Evolutionary conservation across 2,888 invertebrate species (phyloP), one percentile per base, ranked within the genome.

Genomic region (Drosophila testacea): DNA sequence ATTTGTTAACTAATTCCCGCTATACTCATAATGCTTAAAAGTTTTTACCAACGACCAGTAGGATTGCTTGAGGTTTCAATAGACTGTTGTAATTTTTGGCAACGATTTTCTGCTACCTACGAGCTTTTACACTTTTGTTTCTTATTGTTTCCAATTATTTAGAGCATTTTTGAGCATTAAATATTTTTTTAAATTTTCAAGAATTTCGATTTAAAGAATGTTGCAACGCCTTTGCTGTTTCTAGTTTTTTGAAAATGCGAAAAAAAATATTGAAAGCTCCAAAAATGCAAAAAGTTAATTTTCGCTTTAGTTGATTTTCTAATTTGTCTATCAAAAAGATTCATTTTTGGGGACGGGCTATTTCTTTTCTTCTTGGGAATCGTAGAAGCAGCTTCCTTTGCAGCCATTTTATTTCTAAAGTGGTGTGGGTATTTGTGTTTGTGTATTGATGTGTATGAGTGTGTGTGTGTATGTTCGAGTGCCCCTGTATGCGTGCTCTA

Each of bases 351-450:
- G 73, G 54, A 73, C 76, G 82, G 90, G 79, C 90, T 90, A 90
- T 90, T 82, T 85, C 88, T 83, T 87, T 90, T 90, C 90, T 90
- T 90, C 90, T 83, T 83, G 88, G 90, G 81, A 77, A 90, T 90
- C 89, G 81, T 90, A 90, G 85, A 90, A 90, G 88, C 84, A 79
- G 82, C 87, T 86, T 83, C 81, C 78, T 88, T 86, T 82, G 84
- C 88, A 86, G 88, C 88, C 88, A 88, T 86, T 86, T 86, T 86
- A 80, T 88, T 69, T 76, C 71, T 71, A 86, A 86, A 86, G 62
- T 76, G 69, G 84, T 79, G 79, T 74, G 87, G 63, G 83, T 72
- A 48, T 62, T 55, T 44, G 51, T 56, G 39, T 55, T 44, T 63
- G 52, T 69, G 48, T 65, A 16, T 50, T 48, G 30, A 52, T 73